phyloP scores from a whole-genome alignment of 2,113 vertebrate genomes.

The Sphyrna mokarran region DNA sequence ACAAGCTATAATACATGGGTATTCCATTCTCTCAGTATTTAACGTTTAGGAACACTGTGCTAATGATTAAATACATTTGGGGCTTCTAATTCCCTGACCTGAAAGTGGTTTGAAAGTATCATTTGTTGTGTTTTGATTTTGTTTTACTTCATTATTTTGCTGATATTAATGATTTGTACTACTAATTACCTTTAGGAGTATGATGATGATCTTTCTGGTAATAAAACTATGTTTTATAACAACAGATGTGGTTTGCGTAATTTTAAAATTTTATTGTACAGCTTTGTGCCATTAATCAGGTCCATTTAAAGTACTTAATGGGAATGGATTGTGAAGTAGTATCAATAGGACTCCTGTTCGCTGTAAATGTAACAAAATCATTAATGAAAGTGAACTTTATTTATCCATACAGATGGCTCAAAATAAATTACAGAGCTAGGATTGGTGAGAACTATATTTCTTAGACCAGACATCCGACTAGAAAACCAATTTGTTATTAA shows the following conservation, averaged over 20 bases:
- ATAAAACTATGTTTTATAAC: constrained; percentile 39
- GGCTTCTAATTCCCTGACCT: constrained; percentile 43
- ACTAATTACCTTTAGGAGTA: constrained; percentile 44
- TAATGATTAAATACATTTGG: constrained; percentile 44
- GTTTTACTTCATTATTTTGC: constrained; percentile 33
- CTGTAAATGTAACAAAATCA: constrained; percentile 35
- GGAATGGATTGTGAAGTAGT: neutral
- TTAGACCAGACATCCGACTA: constrained; percentile 22
- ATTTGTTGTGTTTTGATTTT: constrained; percentile 40
- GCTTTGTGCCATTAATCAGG: constrained; percentile 41
- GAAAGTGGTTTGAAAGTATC: constrained; percentile 40
- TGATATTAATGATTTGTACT: constrained; percentile 38
- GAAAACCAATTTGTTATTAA: neutral
- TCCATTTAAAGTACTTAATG: constrained; percentile 38
- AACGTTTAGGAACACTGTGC: constrained; percentile 31
- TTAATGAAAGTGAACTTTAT: constrained; percentile 39
- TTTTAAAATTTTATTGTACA: constrained; percentile 41
- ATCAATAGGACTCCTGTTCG: constrained; percentile 28
- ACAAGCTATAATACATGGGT: constrained; percentile 17
- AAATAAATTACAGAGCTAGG: neutral
- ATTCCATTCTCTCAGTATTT: neutral
- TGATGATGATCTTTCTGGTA: constrained; percentile 37
- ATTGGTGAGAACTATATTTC: constrained; percentile 38
- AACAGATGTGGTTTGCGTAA: constrained; percentile 29
- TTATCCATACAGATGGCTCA: constrained; percentile 36